A percentile compares a stretch with the other conserved stretches of the same genome.
phyloP scores from a whole-genome alignment of 2,888 invertebrate species.

The Drosophila subquinaria region DNA sequence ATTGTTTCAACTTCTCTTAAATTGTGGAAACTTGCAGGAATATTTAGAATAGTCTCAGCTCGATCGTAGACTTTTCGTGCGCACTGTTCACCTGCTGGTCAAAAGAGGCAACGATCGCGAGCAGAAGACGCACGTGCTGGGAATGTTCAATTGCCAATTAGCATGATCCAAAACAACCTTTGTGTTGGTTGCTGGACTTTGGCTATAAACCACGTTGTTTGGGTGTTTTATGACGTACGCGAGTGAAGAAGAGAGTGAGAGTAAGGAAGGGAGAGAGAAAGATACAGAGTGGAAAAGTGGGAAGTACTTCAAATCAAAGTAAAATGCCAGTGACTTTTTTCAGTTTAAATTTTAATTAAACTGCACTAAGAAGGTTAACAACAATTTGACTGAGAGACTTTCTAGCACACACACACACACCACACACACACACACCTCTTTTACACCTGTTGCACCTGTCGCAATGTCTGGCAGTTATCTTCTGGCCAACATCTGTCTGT shows the following conservation, averaged over 20 bases:
- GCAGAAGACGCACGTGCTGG: conserved; percentile 66
- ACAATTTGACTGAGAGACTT: conserved; percentile 31
- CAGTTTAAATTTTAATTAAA: conserved; percentile 60
- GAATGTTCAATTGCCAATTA: conserved; percentile 71
- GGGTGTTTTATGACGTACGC: conserved; percentile 61
- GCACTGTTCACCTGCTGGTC: conserved; percentile 51
- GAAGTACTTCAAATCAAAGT: conserved; percentile 24
- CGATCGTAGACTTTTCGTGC: conserved; percentile 28
- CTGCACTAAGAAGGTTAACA: conserved; percentile 49
- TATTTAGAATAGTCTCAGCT: neutral
- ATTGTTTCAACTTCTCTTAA: neutral
- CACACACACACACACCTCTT: neutral
- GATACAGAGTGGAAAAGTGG: neutral
- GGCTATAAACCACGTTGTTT: conserved; percentile 32
- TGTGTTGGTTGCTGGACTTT: conserved; percentile 39
- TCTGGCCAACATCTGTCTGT: conserved; percentile 45
- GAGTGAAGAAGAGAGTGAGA: neutral
- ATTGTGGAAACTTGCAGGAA: neutral
- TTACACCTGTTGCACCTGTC: conserved; percentile 43
- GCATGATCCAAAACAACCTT: conserved; percentile 50
- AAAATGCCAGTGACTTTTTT: conserved; percentile 48
- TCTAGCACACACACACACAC: conserved; percentile 37
- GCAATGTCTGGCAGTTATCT: conserved; percentile 44
- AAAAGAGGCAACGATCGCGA: conserved; percentile 46
- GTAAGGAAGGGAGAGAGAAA: conserved; percentile 14